Conservation (phyloP, 2,797 vertebrate genomes). For the Triplophysa yarkandensis region DNA sequence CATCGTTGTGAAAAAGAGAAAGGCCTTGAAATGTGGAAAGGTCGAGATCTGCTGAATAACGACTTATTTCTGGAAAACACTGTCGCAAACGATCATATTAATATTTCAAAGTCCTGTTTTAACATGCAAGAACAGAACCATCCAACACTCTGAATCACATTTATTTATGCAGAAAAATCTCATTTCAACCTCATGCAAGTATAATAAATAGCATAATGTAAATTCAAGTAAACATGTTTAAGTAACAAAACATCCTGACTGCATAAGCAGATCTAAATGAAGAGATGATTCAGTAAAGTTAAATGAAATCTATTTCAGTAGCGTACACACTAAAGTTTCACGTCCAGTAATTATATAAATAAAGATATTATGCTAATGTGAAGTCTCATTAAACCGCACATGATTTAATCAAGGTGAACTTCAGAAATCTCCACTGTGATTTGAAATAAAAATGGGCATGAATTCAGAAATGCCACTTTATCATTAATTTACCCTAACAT, state of each 20-base stretch:
- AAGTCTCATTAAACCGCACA: conserved; percentile 1
- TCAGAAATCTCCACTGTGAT: conserved; percentile 5
- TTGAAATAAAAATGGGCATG: conserved; percentile 11
- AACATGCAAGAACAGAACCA: too few species aligned
- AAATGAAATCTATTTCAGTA: neutral
- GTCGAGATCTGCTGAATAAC: too few species aligned
- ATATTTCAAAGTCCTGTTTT: too few species aligned
- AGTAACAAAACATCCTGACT: neutral
- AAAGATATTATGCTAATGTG: neutral
- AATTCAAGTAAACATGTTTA: neutral
- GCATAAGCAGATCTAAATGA: conserved; percentile 7
- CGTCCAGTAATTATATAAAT: neutral
- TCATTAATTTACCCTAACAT: conserved; percentile 8
- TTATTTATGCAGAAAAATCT: neutral
- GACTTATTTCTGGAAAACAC: too few species aligned
- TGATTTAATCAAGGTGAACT: conserved; percentile 8
- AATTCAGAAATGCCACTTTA: conserved; percentile 1
- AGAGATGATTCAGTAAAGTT: neutral
- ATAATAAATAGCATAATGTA: neutral
- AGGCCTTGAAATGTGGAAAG: too few species aligned
- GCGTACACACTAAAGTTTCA: neutral
- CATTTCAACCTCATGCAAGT: neutral
- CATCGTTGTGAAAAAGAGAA: too few species aligned
- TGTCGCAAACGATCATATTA: too few species aligned
- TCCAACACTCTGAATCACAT: too few species aligned